Evolutionary conservation across 2,797 vertebrate genomes (phyloP), one percentile per base, ranked within the genome.

Genomic region (Enteromius radiatus): DNA sequence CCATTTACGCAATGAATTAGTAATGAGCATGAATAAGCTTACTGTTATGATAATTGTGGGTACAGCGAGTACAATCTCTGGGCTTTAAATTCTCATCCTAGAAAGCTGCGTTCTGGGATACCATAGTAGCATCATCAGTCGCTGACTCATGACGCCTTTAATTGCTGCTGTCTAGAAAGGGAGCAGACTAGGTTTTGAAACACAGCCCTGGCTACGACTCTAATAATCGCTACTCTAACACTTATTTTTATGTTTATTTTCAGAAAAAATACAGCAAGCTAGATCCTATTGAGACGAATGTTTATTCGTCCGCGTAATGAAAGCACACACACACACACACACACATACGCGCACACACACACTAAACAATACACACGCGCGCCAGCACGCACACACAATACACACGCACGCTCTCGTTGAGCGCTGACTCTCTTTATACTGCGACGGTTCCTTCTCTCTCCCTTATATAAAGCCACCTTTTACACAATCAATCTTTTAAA

Each of bases 401-500:
- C 65, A 80, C 65, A 26, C 67, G 63, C 81, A 67, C 63, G 47
- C 70, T 69, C 52, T 80, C 36, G 33, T 59, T 56, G 61, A 79
- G 33, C 47, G 59, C 80, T 75, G 31, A 54, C 70, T 65, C 69
- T 77, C 76, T 78, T 78, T 67, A 63, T 65, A 75, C 69, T 65
- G 80, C 80, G 80, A 81, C 80, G 80, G 59, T 52, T 65, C 61
- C 23, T 70, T 63, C 38, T 80, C 41, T 61, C 54, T 36, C 45
- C 12, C 26, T 14, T 12, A 21, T 8, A 38, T 61, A 45, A 23
- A n/a, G 49, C 45, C 33, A 75, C 31, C 81, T 45, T 86, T 87
- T 61, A 86, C 84, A 83, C 63, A 28, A 41, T 88, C 84, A 85
- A 88, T 87, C 80, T 85, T 87, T 85, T 56, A 86, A 83, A 73